Evolutionary conservation across 2,113 vertebrate genomes (phyloP).

Genomic region (Lycocorax pyrrhopterus): DNA sequence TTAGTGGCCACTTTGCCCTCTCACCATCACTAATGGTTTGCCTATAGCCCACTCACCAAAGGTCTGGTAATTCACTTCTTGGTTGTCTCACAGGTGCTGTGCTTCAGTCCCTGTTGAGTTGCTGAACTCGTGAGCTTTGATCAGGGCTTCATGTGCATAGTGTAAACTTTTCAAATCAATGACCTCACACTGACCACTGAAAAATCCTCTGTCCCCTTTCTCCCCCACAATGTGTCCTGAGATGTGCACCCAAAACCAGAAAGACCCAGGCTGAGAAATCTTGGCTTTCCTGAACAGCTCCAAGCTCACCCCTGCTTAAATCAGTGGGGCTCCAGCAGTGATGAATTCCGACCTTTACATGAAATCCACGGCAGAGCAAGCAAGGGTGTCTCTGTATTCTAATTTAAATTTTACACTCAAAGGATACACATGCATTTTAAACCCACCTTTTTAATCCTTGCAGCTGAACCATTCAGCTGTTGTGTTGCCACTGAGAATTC

Average conservation of each 20-base stretch:
- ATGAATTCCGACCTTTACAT: background rate
- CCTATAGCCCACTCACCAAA: background rate
- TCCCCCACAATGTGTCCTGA: background rate
- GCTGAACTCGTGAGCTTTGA: background rate
- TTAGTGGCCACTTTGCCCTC: background rate
- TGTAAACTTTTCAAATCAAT: background rate
- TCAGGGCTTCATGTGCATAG: background rate
- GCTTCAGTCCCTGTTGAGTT: background rate
- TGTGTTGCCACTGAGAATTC: background rate
- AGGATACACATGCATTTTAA: constrained; percentile 1
- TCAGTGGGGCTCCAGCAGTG: background rate
- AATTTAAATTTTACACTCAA: constrained; percentile 29
- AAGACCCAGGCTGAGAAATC: background rate
- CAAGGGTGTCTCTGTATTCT: background rate
- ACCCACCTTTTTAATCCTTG: background rate
- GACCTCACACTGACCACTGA: background rate
- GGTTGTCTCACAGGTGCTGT: background rate
- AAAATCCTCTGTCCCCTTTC: background rate
- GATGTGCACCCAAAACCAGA: background rate
- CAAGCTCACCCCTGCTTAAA: background rate
- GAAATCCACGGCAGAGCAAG: background rate
- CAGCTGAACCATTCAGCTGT: constrained; percentile 5
- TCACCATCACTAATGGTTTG: fast-evolving
- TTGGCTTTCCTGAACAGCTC: background rate
- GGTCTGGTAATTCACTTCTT: background rate